Conservation (phyloP, 2,113 vertebrate species). For the Ictalurus punctatus region DNA sequence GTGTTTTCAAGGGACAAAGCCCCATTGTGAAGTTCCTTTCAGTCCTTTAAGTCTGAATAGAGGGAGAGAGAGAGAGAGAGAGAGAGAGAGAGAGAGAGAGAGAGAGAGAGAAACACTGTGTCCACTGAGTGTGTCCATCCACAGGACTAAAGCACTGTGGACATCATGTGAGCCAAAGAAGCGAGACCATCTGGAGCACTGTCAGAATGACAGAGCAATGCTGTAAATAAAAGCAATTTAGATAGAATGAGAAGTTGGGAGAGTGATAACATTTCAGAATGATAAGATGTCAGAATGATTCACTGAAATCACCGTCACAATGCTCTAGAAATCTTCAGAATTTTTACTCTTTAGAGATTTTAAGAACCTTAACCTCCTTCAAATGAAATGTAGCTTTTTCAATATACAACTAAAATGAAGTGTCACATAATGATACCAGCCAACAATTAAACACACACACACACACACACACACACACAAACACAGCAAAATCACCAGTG, state of each 20-base stretch:
- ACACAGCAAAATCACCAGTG: no score
- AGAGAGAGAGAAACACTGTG: neutral
- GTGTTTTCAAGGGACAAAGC: conserved; percentile 79
- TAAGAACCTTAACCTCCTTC: neutral
- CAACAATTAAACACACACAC: no score
- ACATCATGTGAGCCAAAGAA: conserved; percentile 29
- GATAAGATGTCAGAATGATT: neutral
- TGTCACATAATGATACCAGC: neutral
- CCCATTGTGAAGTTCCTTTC: conserved; percentile 74
- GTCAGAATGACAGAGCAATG: conserved; percentile 17
- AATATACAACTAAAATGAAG: neutral
- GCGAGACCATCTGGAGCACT: conserved; percentile 35
- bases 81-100: conserved; percentile 31
- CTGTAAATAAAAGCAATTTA: conserved; percentile 12
- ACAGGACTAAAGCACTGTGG: conserved; percentile 25
- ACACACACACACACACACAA: no score
- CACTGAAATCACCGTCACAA: neutral
- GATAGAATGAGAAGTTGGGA: neutral
- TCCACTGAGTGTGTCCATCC: conserved; percentile 23
- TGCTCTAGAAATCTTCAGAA: neutral
- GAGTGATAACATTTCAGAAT: neutral
- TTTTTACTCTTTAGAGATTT: neutral
- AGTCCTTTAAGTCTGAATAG: conserved; percentile 70
- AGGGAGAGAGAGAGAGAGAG: conserved; percentile 57
- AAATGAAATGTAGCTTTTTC: neutral